These are phyloP conservation scores for Endomychus coccineus DNA, from an alignment of 2,888 invertebrate species.

Conservation along the genomic window DNA sequence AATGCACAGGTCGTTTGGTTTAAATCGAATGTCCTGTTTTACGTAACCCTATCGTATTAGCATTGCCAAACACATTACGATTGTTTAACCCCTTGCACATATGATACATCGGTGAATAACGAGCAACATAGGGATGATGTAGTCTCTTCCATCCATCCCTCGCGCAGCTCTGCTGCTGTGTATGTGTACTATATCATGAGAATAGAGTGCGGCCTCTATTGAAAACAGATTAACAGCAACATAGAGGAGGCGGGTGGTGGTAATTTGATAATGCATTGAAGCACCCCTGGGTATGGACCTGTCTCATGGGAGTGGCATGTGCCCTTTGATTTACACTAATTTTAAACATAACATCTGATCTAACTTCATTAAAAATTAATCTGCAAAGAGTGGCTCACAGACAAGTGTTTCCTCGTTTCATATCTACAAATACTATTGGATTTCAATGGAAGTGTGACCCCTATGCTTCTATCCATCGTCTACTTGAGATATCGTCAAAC, in stretches of 20 bases:
- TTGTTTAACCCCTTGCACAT: conserved; percentile 5
- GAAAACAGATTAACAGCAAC: conserved; percentile 46
- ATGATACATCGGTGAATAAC: not conserved
- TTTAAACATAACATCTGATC: conserved; percentile 47
- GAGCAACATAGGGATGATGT: not conserved
- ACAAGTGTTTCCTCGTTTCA: too few species aligned
- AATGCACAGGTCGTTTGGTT: too few species aligned
- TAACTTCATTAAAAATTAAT: conserved; percentile 46
- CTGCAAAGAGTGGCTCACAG: conserved; percentile 33
- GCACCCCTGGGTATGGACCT: conserved; percentile 31
- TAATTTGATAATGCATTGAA: conserved; percentile 47
- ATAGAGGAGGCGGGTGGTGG: conserved; percentile 42
- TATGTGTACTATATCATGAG: conserved; percentile 40
- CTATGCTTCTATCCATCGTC: too few species aligned
- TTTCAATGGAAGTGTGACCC: too few species aligned
- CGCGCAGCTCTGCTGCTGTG: conserved; percentile 21
- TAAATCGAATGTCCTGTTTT: too few species aligned
- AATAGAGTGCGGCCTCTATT: conserved; percentile 40
- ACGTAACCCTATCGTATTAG: conserved; percentile 26
- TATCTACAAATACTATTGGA: too few species aligned
- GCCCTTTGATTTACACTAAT: conserved; percentile 48
- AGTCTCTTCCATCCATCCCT: conserved; percentile 1
- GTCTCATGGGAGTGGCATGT: conserved; percentile 35
- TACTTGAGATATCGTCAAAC: too few species aligned
- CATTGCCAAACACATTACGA: conserved; percentile 24